Conservation (phyloP, 1,140 invertebrate species). For the Drosophila gunungcola region DNA sequence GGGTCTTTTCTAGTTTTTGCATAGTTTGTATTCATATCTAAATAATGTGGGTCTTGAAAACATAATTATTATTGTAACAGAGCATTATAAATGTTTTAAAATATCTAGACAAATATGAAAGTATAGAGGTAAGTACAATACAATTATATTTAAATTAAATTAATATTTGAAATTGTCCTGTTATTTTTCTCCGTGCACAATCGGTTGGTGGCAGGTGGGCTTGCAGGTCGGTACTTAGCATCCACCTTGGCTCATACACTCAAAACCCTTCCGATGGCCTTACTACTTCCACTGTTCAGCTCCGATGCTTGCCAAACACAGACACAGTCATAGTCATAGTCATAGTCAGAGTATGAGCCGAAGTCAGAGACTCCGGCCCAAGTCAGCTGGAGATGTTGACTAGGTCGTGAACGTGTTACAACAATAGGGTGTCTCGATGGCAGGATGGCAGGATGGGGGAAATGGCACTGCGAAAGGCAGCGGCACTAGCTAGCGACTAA, state of each 20-base stretch:
- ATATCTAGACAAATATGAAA: too few species aligned
- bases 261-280: constrained; percentile 35
- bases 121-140: too few species aligned
- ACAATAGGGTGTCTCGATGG: constrained; percentile 73
- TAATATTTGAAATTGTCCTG: fast-evolving
- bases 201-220: constrained; percentile 22
- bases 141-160: too few species aligned
- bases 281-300: constrained; percentile 62
- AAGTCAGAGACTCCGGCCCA: constrained; percentile 30
- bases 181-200: constrained; percentile 20
- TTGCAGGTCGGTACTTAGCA: constrained; percentile 69
- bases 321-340: constrained; percentile 35
- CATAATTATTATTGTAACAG: too few species aligned
- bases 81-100: too few species aligned
- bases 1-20: too few species aligned
- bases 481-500: constrained; percentile 62
- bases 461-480: constrained; percentile 1
- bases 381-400: constrained; percentile 48
- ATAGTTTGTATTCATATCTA: too few species aligned
- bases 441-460: not conserved
- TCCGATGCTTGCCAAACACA: constrained; percentile 72
- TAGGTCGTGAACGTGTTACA: constrained; percentile 75
- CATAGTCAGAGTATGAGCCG: not conserved
- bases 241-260: constrained; percentile 73
- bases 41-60: too few species aligned